Conservation (phyloP, 2,888 invertebrate genomes). For the Atherix ibis region DNA sequence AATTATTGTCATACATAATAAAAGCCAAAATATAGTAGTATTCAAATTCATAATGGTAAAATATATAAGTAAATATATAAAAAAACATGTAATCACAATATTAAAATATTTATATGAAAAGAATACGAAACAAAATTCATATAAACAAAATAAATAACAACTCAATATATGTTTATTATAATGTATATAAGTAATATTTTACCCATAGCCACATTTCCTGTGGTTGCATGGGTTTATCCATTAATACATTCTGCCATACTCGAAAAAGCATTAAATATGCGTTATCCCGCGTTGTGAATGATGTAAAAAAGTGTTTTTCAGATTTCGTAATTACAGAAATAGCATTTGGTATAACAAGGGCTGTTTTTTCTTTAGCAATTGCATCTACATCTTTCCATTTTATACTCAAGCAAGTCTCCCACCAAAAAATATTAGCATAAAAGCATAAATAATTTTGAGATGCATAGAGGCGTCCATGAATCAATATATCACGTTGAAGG, state of each 20-base stretch:
- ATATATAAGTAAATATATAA: too few relatives aligned
- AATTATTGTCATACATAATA: conserved; percentile 24
- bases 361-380: conserved; percentile 90
- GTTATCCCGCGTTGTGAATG: conserved; percentile 87
- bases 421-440: conserved; percentile 93
- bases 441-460: conserved; percentile 93
- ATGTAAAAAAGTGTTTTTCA: conserved; percentile 87
- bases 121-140: too few relatives aligned
- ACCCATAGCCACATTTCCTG: conserved; percentile 84
- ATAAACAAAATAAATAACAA: too few relatives aligned
- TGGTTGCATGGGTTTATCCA: conserved; percentile 71
- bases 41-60: too few relatives aligned
- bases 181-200: conserved; percentile 1
- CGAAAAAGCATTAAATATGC: conserved; percentile 89
- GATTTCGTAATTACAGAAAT: conserved; percentile 66
- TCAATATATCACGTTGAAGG: conserved; percentile 85
- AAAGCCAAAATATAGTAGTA: conserved; percentile 3
- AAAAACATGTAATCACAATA: too few relatives aligned
- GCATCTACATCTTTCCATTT: conserved; percentile 82
- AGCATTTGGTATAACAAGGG: conserved; percentile 91
- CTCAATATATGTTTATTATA: too few relatives aligned
- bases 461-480: conserved; percentile 89
- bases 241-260: conserved; percentile 89
- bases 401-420: conserved; percentile 79
- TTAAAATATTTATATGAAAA: too few relatives aligned